Percentiles rank a stretch among this genome's conserved stretches.
Evolutionary conservation across 2,888 invertebrate species (phyloP).

Genomic region (Syrphus vitripennis): DNA sequence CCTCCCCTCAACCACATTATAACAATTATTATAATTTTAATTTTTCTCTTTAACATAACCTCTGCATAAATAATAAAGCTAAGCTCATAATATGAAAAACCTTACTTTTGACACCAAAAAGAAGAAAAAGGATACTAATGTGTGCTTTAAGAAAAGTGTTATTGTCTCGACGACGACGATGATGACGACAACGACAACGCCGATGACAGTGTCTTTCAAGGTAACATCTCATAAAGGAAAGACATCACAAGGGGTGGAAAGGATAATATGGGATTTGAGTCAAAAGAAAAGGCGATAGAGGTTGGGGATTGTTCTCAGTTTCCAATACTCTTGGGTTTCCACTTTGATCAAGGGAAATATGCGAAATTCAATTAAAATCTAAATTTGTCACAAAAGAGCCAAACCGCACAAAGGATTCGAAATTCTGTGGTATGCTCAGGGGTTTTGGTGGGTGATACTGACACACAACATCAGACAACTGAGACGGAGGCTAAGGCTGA

Average conservation of each 20-base stretch:
- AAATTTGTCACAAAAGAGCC: conserved; percentile 71
- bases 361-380: conserved; percentile 72
- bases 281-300: too few species aligned
- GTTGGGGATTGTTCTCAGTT: conserved; percentile 33
- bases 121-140: conserved; percentile 1
- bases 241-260: too few species aligned
- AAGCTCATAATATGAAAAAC: conserved; percentile 8
- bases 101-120: background rate
- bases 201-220: conserved; percentile 1
- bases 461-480: background rate
- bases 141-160: background rate
- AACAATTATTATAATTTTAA: conserved; percentile 54
- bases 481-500: too few species aligned
- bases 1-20: conserved; percentile 3
- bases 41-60: background rate
- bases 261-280: too few species aligned
- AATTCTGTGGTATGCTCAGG: conserved; percentile 67
- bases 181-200: background rate
- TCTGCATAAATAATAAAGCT: background rate
- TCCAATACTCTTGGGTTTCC: conserved; percentile 53
- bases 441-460: conserved; percentile 47
- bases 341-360: conserved; percentile 71
- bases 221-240: background rate
- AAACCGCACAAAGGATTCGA: conserved; percentile 69
- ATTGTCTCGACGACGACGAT: conserved; percentile 5